Evolutionary conservation across 2,113 vertebrate genomes (phyloP).

Genomic region (Neogobius melanostomus): DNA sequence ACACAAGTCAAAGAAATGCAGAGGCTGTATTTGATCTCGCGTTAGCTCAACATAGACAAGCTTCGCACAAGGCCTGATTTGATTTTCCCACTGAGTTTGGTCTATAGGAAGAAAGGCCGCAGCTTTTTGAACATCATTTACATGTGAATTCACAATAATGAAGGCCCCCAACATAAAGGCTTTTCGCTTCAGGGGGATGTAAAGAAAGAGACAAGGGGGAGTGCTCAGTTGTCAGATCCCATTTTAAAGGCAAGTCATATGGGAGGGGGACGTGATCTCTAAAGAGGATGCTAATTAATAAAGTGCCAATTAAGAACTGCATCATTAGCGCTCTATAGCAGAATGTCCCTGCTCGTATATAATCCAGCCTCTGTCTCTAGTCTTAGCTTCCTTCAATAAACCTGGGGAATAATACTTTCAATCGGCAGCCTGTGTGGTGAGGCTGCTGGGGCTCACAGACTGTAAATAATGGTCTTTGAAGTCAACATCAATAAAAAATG

Average conservation of each 20-base stretch:
- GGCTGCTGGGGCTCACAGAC: not conserved
- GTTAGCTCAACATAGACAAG: slow-evolving; percentile 30
- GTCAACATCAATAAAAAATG: not conserved
- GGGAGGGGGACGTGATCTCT: slow-evolving; percentile 21
- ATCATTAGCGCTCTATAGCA: slow-evolving; percentile 40
- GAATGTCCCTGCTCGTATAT: slow-evolving; percentile 13
- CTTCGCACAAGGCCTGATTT: slow-evolving; percentile 35
- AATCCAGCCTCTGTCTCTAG: slow-evolving; percentile 17
- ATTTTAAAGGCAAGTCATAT: slow-evolving; percentile 54
- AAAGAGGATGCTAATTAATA: slow-evolving; percentile 57
- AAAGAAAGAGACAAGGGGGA: not conserved
- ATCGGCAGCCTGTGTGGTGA: not conserved
- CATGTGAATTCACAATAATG: slow-evolving; percentile 70
- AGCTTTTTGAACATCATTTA: slow-evolving; percentile 68
- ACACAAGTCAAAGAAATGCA: slow-evolving; percentile 45
- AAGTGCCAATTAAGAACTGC: slow-evolving; percentile 39
- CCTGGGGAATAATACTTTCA: not conserved
- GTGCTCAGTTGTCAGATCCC: slow-evolving; percentile 48
- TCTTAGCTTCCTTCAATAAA: not conserved
- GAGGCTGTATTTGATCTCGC: slow-evolving; percentile 42
- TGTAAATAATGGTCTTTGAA: not conserved
- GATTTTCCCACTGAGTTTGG: slow-evolving; percentile 61
- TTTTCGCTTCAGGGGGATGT: slow-evolving; percentile 37
- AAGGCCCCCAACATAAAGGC: slow-evolving; percentile 54
- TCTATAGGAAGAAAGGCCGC: slow-evolving; percentile 29